Percentiles rank a stretch among this genome's conserved stretches.
These are phyloP conservation scores for Drosophila guanche DNA, from an alignment of 1,140 invertebrate genomes.

Conservation along the genomic window DNA sequence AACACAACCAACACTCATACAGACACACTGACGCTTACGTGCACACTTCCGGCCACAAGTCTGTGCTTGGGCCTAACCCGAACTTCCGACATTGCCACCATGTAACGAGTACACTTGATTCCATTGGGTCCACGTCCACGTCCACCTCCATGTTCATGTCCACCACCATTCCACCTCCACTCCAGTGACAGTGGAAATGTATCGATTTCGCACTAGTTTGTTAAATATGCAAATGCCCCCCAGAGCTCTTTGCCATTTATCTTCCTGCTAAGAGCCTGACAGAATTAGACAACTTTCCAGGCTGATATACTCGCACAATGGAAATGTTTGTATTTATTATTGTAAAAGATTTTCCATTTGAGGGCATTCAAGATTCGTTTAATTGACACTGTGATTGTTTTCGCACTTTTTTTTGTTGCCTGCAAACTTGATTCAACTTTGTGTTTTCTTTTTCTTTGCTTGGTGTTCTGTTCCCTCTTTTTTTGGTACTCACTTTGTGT, in stretches of 20 bases:
- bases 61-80: slow-evolving; percentile 49
- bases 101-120: slow-evolving; percentile 22
- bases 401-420: too few species aligned
- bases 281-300: too few species aligned
- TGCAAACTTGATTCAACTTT: slow-evolving; percentile 23
- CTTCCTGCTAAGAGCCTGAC: too few species aligned
- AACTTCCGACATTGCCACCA: slow-evolving; percentile 49
- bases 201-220: slow-evolving; percentile 7
- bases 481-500: slow-evolving; percentile 4
- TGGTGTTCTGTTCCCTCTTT: slow-evolving; percentile 19
- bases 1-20: not conserved
- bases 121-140: too few species aligned
- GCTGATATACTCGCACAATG: too few species aligned
- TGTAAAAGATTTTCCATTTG: not conserved
- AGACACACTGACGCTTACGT: slow-evolving; percentile 33
- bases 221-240: too few species aligned
- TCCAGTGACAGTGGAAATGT: slow-evolving; percentile 2
- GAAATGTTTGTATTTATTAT: too few species aligned
- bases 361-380: slow-evolving; percentile 27
- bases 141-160: not conserved
- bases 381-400: too few species aligned
- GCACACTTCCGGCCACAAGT: slow-evolving; percentile 65
- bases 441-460: slow-evolving; percentile 6
- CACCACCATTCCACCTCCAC: too few species aligned
- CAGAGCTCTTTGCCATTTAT: too few species aligned